These are phyloP conservation scores for Umimayanthus chanpuru DNA, from an alignment of 92 coral and sea anemone species.

Conservation along the genomic window DNA sequence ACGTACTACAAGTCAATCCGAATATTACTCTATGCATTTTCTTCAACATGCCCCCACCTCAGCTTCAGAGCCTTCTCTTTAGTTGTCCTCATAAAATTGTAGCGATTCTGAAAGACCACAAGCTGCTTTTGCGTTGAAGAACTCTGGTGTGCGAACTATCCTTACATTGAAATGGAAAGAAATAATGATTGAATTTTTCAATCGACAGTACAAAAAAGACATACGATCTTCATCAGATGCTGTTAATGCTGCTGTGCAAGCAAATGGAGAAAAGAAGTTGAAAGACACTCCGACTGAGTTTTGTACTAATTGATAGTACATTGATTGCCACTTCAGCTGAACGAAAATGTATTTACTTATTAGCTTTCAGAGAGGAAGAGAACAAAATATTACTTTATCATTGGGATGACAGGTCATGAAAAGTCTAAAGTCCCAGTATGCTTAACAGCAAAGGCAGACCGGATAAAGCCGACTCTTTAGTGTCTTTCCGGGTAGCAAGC, in stretches of 20 bases:
- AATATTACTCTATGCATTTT: background rate
- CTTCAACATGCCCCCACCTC: constrained; percentile 19
- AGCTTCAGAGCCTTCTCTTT: background rate
- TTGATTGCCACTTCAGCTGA: background rate
- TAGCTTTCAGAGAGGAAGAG: too few species aligned
- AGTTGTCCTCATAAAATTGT: background rate
- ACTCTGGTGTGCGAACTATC: background rate
- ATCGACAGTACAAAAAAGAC: constrained; percentile 37
- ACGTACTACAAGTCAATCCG: too few species aligned
- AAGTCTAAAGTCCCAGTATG: too few species aligned
- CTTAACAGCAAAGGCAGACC: too few species aligned
- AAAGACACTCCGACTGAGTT: too few species aligned
- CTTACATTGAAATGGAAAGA: constrained; percentile 36
- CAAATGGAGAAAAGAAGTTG: background rate
- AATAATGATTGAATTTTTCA: constrained; percentile 42
- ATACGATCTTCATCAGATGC: background rate
- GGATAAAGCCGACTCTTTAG: too few species aligned
- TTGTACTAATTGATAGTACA: too few species aligned
- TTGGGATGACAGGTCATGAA: too few species aligned
- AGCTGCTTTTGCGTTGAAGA: constrained; percentile 49
- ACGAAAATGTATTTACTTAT: background rate
- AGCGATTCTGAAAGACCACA: background rate
- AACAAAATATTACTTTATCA: too few species aligned
- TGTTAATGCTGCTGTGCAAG: background rate
- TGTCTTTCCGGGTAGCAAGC: too few species aligned